These are phyloP conservation scores for Drosophila nasuta DNA, from an alignment of 1,140 invertebrate species.

Conservation along the genomic window DNA sequence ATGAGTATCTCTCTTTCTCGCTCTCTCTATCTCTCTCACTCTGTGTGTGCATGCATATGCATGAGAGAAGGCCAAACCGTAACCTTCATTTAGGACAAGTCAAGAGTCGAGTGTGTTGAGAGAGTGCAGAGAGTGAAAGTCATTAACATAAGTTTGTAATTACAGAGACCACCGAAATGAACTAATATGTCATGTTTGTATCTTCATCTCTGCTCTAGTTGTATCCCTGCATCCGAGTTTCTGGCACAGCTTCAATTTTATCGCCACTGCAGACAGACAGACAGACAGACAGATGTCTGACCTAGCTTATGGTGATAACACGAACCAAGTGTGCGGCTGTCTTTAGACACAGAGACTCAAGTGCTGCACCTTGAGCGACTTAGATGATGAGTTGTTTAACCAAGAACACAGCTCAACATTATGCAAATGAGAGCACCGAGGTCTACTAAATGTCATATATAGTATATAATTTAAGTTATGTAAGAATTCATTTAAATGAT, in stretches of 20 bases:
- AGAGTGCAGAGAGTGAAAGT: constrained; percentile 57
- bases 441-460: neutral
- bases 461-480: neutral
- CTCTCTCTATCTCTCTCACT: too few species aligned
- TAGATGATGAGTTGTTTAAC: neutral
- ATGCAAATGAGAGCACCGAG: neutral
- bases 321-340: neutral
- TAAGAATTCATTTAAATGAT: neutral
- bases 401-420: neutral
- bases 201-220: neutral
- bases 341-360: neutral
- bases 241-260: constrained; percentile 18
- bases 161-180: constrained; percentile 39
- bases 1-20: constrained; percentile 26
- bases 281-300: constrained; percentile 21
- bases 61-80: neutral
- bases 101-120: constrained; percentile 6
- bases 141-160: constrained; percentile 68
- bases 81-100: neutral
- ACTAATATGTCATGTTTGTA: constrained; percentile 31
- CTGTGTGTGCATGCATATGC: constrained; percentile 48
- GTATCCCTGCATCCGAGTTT: neutral
- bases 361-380: constrained; percentile 21
- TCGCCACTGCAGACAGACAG: constrained; percentile 11
- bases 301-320: constrained; percentile 23